Percentiles rank a stretch among this genome's conserved stretches.
Evolutionary conservation across 2,113 vertebrate genomes (phyloP).

Genomic region (Notechis scutatus): DNA sequence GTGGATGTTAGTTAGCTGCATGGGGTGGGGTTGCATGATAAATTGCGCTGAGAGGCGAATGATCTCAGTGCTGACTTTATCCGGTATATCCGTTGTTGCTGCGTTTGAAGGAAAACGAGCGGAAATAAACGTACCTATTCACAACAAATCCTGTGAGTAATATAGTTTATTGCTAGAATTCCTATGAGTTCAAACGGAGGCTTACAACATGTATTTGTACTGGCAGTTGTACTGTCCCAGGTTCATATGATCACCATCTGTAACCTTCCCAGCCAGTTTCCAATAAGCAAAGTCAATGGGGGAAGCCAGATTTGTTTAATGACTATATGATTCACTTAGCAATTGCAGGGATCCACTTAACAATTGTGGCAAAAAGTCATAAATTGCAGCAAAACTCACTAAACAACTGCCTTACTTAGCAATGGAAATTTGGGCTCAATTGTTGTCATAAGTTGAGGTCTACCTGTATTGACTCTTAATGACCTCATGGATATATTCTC

Average conservation of each 20-base stretch:
- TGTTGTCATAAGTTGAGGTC: background rate
- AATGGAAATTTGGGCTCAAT: background rate
- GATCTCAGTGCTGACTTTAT: no score
- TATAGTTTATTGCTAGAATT: no score
- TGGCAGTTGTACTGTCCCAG: background rate
- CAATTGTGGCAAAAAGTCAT: background rate
- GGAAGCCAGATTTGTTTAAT: background rate
- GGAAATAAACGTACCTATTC: no score
- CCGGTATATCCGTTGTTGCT: no score
- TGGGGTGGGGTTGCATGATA: no score
- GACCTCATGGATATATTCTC: background rate
- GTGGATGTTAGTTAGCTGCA: no score
- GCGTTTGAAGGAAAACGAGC: no score
- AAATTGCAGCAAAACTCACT: background rate
- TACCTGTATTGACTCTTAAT: background rate
- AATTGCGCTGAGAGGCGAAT: no score
- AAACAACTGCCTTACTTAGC: background rate
- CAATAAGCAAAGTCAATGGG: background rate
- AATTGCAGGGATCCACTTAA: background rate
- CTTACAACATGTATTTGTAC: background rate
- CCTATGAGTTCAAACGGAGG: no score
- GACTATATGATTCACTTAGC: background rate
- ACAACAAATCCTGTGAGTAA: no score
- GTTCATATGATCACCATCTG: background rate
- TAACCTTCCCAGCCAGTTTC: background rate